Base-by-base conservation (phyloP, 2,888 invertebrate genomes). In the Leptarthrus brevirostris region DNA sequence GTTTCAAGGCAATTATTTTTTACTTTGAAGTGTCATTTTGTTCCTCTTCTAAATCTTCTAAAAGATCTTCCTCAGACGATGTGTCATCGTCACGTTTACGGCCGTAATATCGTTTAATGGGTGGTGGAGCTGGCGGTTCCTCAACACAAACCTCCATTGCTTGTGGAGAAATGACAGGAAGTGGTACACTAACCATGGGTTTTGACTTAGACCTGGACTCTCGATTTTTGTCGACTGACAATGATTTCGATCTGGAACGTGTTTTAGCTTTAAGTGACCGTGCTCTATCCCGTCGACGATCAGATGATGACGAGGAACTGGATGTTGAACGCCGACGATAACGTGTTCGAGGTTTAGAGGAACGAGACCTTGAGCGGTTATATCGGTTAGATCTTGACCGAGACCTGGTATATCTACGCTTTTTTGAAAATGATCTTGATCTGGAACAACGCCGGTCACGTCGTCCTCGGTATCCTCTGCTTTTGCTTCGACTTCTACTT, bases 71-170 rank as follows among this genome's bases (percentile, higher is more conserved):
- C 64, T 86, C 86, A 5, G 87, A 86, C 0, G 88, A 87, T 40
- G 88, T 87, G 52, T 87, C 86, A 77, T 87, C 86, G 40, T 87
- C 88, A 74, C 86, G 86, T 77, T 86, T 87, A 47, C 89, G 83
- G 22, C 89, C 89, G 78, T 89, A 89, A 79, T 89, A 89, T 73
- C 89, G 85, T 72, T 87, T 87, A 1, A 87, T 79, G 1, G 87
- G 84, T 3, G 84, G 79, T 76, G 81, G 83, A 2, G 82, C 56
- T 26, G 72, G 75, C 72, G 73, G 49, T 56, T 64, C 40, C 24
- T 10, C 74, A 40, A 40, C 40, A 40, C 3, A 6, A 40, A n/a
- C 12, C 3, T 6, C 40, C 6, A 12, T 12, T 3, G 40, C 12
- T 12, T 6, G 12, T 12, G 40, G 40, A 52, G 8, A 53, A 16